Evolutionary conservation across 2,797 vertebrate species (phyloP).

Genomic region (Channallabes apus): DNA sequence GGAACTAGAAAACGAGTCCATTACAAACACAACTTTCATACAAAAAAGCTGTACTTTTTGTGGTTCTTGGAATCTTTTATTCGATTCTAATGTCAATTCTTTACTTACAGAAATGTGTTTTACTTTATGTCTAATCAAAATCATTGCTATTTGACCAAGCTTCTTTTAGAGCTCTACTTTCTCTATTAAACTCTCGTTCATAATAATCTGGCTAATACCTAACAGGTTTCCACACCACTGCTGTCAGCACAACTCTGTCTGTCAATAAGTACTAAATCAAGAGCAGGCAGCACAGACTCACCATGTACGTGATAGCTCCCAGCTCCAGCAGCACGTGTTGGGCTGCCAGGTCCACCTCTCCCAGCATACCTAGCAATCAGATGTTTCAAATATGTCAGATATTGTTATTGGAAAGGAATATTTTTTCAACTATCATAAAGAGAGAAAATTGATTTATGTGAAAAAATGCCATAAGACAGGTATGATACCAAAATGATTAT

Average conservation of each 20-base stretch:
- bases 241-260: constrained; percentile 8
- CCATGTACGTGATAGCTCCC: constrained; percentile 80
- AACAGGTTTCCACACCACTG: background rate
- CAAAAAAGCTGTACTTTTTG: background rate
- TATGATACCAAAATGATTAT: too few relatives aligned
- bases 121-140: background rate
- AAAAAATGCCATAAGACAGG: too few relatives aligned
- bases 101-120: background rate
- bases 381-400: background rate
- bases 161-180: background rate
- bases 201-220: background rate
- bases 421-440: background rate
- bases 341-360: constrained; percentile 82
- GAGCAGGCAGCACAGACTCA: constrained; percentile 55
- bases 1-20: constrained; percentile 71
- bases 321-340: constrained; percentile 84
- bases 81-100: background rate
- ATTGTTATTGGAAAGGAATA: too few relatives aligned
- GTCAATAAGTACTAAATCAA: constrained; percentile 25
- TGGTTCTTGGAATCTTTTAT: background rate
- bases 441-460: background rate
- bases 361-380: constrained; percentile 77
- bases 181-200: background rate
- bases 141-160: too few relatives aligned
- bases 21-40: constrained; percentile 1